Evolutionary conservation across 1,140 invertebrate genomes (phyloP).

Genomic region (Trachelipus rathkii): DNA sequence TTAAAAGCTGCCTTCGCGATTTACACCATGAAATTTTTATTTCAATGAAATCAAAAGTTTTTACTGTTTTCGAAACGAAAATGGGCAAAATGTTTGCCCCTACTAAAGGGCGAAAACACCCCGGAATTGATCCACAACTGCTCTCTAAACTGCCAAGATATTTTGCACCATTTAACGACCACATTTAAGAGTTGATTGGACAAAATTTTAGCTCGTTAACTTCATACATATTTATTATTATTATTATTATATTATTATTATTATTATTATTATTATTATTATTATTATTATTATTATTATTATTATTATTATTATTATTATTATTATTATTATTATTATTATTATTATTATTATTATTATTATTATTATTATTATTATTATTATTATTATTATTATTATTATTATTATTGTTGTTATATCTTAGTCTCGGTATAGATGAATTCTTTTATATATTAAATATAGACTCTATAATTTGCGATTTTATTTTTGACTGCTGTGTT

Average conservation of each 20-base stretch:
- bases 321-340: too few relatives aligned
- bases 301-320: background rate
- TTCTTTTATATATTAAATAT: too few relatives aligned
- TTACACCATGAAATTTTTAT: conserved; percentile 89
- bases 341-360: too few relatives aligned
- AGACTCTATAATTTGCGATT: too few relatives aligned
- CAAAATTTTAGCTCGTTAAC: conserved; percentile 78
- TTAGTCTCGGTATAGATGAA: too few relatives aligned
- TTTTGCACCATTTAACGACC: conserved; percentile 83
- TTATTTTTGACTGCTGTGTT: too few relatives aligned
- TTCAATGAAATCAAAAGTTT: conserved; percentile 92
- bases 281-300: background rate
- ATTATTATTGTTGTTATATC: too few relatives aligned
- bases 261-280: background rate
- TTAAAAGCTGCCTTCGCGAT: too few relatives aligned
- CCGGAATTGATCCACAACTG: conserved; percentile 67
- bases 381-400: too few relatives aligned
- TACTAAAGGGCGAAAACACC: conserved; percentile 85
- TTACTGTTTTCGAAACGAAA: conserved; percentile 65
- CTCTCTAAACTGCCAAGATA: conserved; percentile 75
- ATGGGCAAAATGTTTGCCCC: conserved; percentile 77
- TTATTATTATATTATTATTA: background rate
- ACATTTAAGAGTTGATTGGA: conserved; percentile 84
- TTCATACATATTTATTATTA: too few relatives aligned
- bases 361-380: too few relatives aligned